Base-by-base conservation (phyloP, 2,888 invertebrate species). In the Synergus itoensis region DNA sequence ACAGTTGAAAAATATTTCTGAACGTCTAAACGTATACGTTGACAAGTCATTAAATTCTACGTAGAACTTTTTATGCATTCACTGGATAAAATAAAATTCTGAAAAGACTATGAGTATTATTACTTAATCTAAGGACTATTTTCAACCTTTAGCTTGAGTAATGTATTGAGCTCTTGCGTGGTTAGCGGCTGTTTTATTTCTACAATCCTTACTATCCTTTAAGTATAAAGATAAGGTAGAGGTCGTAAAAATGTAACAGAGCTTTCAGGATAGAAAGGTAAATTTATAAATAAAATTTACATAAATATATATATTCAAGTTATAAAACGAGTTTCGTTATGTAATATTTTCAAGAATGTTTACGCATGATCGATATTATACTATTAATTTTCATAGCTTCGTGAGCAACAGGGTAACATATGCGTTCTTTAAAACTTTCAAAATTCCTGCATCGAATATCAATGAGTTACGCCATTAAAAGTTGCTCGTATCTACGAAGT, bases 31-130 rank as follows among this genome's bases (percentile, higher is more conserved):
- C 90, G 89, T 89, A 89, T 90, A 89, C 89, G 89, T 88, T 89
- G 89, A 90, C 88, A 89, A 88, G 89, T 85, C 86, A 88, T 90
- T 87, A 89, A 89, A 90, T 89, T 87, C 87, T 83, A 84, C 36
- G 4, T 36, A 7, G 36, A 36, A 36, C 4, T 36, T 36, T 36
- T 36, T 36, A 36, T 36, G 36, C 36, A 80, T 62, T 14, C 21
- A 11, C 21, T 28, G 28, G 21, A 62, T 53, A 9, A n/a, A 64
- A 40, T 1, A 18, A 11, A 41, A 64, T 64, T n/a, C 11, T 41
- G 18, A 9, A 65, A n/a, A 41, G 65, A 65, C 11, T 65, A 41
- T 65, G n/a, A 40, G 5, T 14, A 28, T 1, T 28, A 62, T 14
- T 14, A 62, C 21, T 14, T 14, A 62, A 62, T 12, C 62, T 62